phyloP scores from a whole-genome alignment of 2,113 vertebrate species.

The Trogon melanurus region DNA sequence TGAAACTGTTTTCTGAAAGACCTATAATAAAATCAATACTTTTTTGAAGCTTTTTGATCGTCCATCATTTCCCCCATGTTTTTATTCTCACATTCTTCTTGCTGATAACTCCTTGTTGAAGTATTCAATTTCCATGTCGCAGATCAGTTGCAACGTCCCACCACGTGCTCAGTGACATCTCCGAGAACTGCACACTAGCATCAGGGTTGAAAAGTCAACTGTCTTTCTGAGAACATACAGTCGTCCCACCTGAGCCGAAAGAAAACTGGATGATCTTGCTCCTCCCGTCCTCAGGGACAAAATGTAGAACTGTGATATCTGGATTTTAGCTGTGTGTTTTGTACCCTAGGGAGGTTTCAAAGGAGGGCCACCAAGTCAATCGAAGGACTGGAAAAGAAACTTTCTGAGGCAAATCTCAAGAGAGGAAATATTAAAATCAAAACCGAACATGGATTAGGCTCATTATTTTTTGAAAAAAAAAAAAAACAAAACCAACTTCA shows the following conservation, averaged over 20 bases:
- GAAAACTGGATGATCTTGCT: not conserved
- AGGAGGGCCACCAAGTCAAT: not conserved
- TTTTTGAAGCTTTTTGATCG: not conserved
- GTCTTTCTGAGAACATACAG: not conserved
- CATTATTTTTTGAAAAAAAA: not conserved
- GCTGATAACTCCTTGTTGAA: not conserved
- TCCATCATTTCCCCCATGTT: not conserved
- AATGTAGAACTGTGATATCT: not conserved
- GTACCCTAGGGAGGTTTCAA: not conserved
- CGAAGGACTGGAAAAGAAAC: not conserved
- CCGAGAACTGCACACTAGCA: not conserved
- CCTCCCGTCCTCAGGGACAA: not conserved
- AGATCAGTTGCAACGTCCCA: no score
- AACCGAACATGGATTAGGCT: not conserved
- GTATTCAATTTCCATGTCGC: not conserved
- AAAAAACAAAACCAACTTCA: not conserved
- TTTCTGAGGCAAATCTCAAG: not conserved
- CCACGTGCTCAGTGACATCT: not conserved
- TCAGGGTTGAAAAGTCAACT: rapidly evolving
- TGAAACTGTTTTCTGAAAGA: not conserved
- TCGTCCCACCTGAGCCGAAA: not conserved
- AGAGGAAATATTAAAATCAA: not conserved
- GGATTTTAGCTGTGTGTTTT: not conserved
- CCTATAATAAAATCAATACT: not conserved
- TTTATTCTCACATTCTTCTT: not conserved